Conservation (phyloP, 2,888 invertebrate species). For the Drosophila hamatofila region DNA sequence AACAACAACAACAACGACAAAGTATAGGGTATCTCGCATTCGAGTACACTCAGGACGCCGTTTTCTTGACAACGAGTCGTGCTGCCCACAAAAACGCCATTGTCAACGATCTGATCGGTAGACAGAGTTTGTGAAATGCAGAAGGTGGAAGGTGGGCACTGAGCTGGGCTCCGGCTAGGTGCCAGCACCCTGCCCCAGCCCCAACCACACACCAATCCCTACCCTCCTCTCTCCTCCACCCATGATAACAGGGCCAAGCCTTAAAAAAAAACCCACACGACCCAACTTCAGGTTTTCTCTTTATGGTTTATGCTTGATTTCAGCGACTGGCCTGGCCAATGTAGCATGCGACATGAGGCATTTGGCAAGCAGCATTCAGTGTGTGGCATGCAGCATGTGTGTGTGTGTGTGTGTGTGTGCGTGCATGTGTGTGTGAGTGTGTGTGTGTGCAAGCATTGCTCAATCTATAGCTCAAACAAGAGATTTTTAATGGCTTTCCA, state of each 20-base stretch:
- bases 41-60: background rate
- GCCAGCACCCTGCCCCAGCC: background rate
- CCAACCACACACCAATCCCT: background rate
- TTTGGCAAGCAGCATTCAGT: constrained; percentile 7
- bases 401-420: background rate
- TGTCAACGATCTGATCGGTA: constrained; percentile 49
- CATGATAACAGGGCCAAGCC: constrained; percentile 36
- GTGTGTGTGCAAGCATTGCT: constrained; percentile 14
- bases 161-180: background rate
- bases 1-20: no score
- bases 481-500: constrained; percentile 1
- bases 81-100: constrained; percentile 23
- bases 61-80: constrained; percentile 27
- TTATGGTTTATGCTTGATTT: constrained; percentile 47
- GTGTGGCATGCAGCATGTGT: constrained; percentile 5
- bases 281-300: constrained; percentile 43
- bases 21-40: background rate
- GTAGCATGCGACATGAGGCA: constrained; percentile 12
- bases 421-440: background rate
- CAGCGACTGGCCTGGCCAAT: constrained; percentile 4
- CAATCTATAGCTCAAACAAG: constrained; percentile 6
- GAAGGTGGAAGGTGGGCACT: constrained; percentile 3
- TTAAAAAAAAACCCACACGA: constrained; percentile 40
- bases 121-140: background rate
- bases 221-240: no score